Base-by-base conservation (phyloP, 2,113 vertebrate species). In the Holacanthus passer region DNA sequence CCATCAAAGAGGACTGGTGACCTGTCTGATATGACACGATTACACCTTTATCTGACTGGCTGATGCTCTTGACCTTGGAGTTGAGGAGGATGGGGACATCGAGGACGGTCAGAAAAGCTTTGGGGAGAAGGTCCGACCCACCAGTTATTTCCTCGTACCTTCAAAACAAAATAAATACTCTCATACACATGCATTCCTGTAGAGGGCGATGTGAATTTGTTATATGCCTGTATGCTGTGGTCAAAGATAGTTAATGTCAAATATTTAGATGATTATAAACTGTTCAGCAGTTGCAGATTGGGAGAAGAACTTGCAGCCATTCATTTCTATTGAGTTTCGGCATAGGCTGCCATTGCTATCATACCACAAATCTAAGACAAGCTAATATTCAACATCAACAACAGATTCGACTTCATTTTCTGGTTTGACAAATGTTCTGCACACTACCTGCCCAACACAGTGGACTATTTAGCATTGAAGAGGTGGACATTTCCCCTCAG, bases 121-220 rank as follows among this genome's bases (percentile, higher is more conserved):
- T 50, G 0, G 90, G 27, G 10, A 95, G 78, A 16, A 85, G 75
- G 31, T 95, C 93, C 4, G 86, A 85, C 7, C 95, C 95, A 14
- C 88, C 92, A 1, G 41, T 50, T 24, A 95, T 76, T 77, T 95
- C 94, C 16, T 16, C 59, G 73, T 94, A 95, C 64, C 94, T 95
- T 72, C 16, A 91, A 75, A 71, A 20, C 64, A 56, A 77, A 73
- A 65, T 4, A 12, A 2, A 71, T 56, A 1, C 17, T 29, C 1
- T 56, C 22, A 37, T 31, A n/a, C 7, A 10, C 1, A 6, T 69
- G 32, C 8, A 45, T 24, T 43, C 12, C 39, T 14, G 37, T 2
- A 65, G 24, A 65, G 24, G 29, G 16, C 19, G 24, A 2, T 37
- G 60, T 3, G 20, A 1, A 31, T 32, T 50, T 67, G 19, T 7